These are phyloP conservation scores for Elymnias hypermnestra DNA, from an alignment of 1,140 invertebrate species.

Conservation along the genomic window DNA sequence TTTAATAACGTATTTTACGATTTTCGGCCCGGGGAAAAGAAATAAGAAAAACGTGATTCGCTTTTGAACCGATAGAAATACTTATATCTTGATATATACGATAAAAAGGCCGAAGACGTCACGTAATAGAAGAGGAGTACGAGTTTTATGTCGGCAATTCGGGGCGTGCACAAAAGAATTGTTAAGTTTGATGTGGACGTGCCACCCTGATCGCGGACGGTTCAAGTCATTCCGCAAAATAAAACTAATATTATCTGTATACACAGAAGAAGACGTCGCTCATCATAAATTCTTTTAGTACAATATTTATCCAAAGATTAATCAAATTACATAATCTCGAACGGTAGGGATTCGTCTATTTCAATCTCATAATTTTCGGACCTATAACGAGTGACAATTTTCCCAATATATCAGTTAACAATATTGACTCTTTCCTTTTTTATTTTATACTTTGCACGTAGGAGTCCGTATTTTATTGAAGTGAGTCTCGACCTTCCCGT, in stretches of 20 bases:
- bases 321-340: no score
- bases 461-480: no score
- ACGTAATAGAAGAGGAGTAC: slow-evolving; percentile 60
- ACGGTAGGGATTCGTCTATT: no score
- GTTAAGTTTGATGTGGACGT: slow-evolving; percentile 52
- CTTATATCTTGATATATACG: slow-evolving; percentile 40
- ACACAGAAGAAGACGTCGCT: no score
- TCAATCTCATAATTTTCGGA: no score
- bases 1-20: slow-evolving; percentile 52
- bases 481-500: no score
- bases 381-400: no score
- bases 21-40: slow-evolving; percentile 38
- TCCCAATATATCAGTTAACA: no score
- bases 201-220: slow-evolving; percentile 16
- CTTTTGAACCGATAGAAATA: slow-evolving; percentile 54
- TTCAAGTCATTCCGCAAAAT: slow-evolving; percentile 1
- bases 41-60: slow-evolving; percentile 44
- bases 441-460: no score
- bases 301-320: no score
- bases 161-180: slow-evolving; percentile 69
- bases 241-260: not conserved
- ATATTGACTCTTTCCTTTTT: no score
- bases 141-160: slow-evolving; percentile 70
- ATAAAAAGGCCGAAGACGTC: slow-evolving; percentile 61
- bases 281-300: no score